Base-by-base conservation (phyloP, 2,888 invertebrate species). In the Tetheella fluctuosa region DNA sequence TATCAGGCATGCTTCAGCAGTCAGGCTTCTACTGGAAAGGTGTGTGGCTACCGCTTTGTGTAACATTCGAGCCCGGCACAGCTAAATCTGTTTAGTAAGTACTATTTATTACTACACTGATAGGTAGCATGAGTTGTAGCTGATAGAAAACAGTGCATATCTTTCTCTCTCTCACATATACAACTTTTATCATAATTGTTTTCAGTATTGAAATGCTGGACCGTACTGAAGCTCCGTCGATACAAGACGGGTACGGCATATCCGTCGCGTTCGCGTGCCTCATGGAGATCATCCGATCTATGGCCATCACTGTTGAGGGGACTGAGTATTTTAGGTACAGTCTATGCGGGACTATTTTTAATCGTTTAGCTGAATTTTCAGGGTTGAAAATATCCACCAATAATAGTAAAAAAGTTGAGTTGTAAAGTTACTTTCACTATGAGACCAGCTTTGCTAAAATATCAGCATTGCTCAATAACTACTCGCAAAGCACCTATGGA, bases 221-320 rank as follows among this genome's bases (percentile, higher is more conserved):
- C 81, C 98, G 99, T 84, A 95, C 96, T 20, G 99, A 99, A 77
- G 97, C 99, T 8, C 99, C 99, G 0, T 88, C 95, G 13, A 97
- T 99, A 70, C 97, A 98, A n/a, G 99, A 99, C 69, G 99, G 99
- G 0, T 99, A 99, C 89, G 98, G 99, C 5, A 97, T 99, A 64
- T 99, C 99, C 0, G 95, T 99, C 52, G 98, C 99, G 0, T 99
- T 98, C 89, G 97, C 98, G 5, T 98, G 98, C 83, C 94, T 99
- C 53, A 94, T 99, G 83, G 99, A 99, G 86, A 96, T 98, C 69
- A 97, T 99, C 58, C 95, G 97, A 8, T 98, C 97, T 10, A 95
- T 97, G 70, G 96, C 96, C 42, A 94, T 96, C 74, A 96, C 95
- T 25, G 95, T 97, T 64, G 94, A 95, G 77, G 94, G 95, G 53